Evolutionary conservation across 2,113 vertebrate genomes (phyloP).

Genomic region (Nerophis ophidion): DNA sequence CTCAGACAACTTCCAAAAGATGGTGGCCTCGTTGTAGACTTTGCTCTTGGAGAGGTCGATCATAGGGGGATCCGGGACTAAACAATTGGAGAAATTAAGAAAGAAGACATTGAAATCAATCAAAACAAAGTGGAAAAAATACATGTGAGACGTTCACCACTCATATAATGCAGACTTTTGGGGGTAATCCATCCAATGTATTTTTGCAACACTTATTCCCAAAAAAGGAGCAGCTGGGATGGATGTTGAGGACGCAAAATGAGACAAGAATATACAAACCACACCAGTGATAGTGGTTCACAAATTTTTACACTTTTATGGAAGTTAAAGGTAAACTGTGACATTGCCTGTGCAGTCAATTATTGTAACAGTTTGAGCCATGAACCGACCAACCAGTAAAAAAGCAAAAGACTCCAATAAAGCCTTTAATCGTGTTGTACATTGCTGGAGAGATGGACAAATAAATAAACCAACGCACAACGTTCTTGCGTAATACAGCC

Average conservation of each 20-base stretch:
- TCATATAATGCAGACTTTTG: too few species aligned
- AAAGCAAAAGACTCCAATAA: constrained; percentile 2
- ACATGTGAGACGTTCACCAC: background rate
- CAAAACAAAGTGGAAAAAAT: background rate
- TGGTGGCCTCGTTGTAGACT: constrained; percentile 83
- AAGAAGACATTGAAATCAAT: background rate
- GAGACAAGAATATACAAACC: too few species aligned
- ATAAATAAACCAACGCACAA: background rate
- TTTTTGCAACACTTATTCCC: background rate
- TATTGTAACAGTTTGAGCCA: too few species aligned
- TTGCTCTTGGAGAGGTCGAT: constrained; percentile 81
- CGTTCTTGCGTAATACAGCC: constrained; percentile 43
- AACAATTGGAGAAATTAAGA: background rate
- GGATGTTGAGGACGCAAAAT: too few species aligned
- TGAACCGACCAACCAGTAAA: too few species aligned
- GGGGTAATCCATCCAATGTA: background rate
- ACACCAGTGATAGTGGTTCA: background rate
- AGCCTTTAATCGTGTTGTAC: constrained; percentile 21
- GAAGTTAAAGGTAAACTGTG: too few species aligned
- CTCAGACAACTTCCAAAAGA: constrained; percentile 82
- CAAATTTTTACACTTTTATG: background rate
- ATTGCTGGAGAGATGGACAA: constrained; percentile 10
- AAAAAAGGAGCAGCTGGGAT: too few species aligned
- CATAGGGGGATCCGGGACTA: constrained; percentile 85
- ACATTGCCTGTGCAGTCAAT: background rate